These are phyloP conservation scores for Polyergus mexicanus DNA, from an alignment of 1,140 invertebrate genomes.

Conservation along the genomic window DNA sequence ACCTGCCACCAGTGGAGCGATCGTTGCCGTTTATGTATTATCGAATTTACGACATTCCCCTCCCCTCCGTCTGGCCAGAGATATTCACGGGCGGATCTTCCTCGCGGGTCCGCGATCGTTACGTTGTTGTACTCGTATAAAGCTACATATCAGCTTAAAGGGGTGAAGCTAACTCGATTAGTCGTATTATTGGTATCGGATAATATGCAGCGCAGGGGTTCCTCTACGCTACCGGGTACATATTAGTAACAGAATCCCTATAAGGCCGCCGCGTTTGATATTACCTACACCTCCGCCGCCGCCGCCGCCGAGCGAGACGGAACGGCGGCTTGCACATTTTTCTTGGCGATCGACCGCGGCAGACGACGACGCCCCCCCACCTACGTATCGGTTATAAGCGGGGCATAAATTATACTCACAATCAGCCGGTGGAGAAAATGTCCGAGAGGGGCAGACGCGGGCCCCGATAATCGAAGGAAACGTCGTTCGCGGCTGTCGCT, in stretches of 20 bases:
- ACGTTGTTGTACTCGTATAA: slow-evolving; percentile 81
- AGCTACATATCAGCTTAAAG: slow-evolving; percentile 86
- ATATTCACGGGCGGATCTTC: slow-evolving; percentile 40
- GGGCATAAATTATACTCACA: slow-evolving; percentile 59
- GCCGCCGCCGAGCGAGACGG: slow-evolving; percentile 68
- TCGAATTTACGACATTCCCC: slow-evolving; percentile 41
- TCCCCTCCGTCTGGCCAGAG: background rate
- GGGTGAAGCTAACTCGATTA: slow-evolving; percentile 84
- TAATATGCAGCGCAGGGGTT: slow-evolving; percentile 86
- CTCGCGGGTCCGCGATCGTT: slow-evolving; percentile 74
- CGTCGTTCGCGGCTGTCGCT: slow-evolving; percentile 38
- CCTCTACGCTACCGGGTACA: slow-evolving; percentile 77
- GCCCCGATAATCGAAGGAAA: slow-evolving; percentile 7
- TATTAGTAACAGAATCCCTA: slow-evolving; percentile 87
- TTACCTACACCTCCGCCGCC: slow-evolving; percentile 81
- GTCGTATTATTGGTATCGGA: slow-evolving; percentile 87
- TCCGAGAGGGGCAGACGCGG: slow-evolving; percentile 6
- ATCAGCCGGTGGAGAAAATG: slow-evolving; percentile 34
- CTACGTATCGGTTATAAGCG: slow-evolving; percentile 52
- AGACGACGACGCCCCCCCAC: slow-evolving; percentile 25
- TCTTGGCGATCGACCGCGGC: slow-evolving; percentile 56
- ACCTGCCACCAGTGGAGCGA: slow-evolving; percentile 54
- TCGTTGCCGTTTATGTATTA: slow-evolving; percentile 56
- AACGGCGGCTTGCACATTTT: slow-evolving; percentile 29
- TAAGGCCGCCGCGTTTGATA: slow-evolving; percentile 86